Base-by-base conservation (phyloP, 2,888 invertebrate genomes). In the Ditylenchus weischeri region DNA sequence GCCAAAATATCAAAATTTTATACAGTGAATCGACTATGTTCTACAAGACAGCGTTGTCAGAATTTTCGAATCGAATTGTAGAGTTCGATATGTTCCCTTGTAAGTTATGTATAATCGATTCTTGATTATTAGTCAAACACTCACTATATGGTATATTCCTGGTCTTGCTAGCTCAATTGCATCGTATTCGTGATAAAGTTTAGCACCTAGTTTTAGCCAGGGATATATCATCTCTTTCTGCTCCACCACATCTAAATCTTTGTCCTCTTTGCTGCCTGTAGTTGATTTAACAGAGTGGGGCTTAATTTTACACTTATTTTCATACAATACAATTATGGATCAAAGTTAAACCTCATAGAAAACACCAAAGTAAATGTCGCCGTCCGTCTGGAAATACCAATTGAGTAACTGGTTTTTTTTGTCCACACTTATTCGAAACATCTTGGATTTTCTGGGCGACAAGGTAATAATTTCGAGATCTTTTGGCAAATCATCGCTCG, bases 301-400 rank as follows among this genome's bases (percentile, higher is more conserved):
- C 68, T 68, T 19, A 72, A 68, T 43, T 29, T 70, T 23, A 54
- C 2, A 10, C n/a, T n/a, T 54, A 15, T 54, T 54, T 54, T 29
- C 11, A 2, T 54, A 54, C 54, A 4, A 4, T 4, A 4, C 6
- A 50, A 50, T 21, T 50, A 50, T 50, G 50, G 10, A 21, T 23
- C 4, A 54, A 54, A 29, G 11, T 11, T n/a, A 2, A 54, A 75
- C 76, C 70, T 78, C 76, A 65, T 70, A 79, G 71, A 79, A 83
- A 0, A 83, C 71, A 2, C 83, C 83, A 67, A 80, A 81, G 60
- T 73, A 76, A 36, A 82, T 68, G 59, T 83, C 83, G 43, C 79
- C 78, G 59, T 83, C 83, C 0, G 81, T 81, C 19, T 68, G 67
- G 72, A 79, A 83, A 64, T 81, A 82, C 81, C 81, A 83, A 57